These are phyloP conservation scores for Heteromurus nitidus DNA, from an alignment of 2,888 invertebrate species.

Conservation along the genomic window DNA sequence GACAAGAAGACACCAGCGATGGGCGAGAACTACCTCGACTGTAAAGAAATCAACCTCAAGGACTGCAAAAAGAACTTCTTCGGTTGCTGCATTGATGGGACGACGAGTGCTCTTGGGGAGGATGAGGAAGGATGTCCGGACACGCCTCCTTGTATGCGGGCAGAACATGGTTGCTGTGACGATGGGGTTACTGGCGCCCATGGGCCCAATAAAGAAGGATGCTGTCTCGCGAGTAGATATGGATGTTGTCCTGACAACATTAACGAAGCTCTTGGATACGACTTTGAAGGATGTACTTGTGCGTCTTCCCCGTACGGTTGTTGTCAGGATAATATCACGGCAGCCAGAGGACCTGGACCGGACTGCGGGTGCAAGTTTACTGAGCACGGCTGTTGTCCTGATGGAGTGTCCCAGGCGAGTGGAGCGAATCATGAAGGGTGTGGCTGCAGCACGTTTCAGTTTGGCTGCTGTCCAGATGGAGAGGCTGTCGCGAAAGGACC, in stretches of 20 bases:
- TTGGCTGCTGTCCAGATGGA: constrained; percentile 93
- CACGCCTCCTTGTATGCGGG: constrained; percentile 78
- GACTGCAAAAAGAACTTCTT: constrained; percentile 76
- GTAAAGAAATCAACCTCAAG: constrained; percentile 75
- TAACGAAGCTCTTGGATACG: constrained; percentile 86
- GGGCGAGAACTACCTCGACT: constrained; percentile 79
- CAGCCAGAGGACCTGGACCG: constrained; percentile 87
- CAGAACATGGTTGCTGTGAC: constrained; percentile 89
- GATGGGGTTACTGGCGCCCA: constrained; percentile 86
- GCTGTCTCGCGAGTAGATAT: constrained; percentile 80
- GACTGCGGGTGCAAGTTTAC: constrained; percentile 88
- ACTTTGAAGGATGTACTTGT: constrained; percentile 85
- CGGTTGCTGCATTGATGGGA: constrained; percentile 79
- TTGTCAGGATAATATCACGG: constrained; percentile 88
- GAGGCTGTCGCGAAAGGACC: constrained; percentile 85
- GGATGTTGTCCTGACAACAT: constrained; percentile 92
- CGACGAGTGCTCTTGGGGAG: constrained; percentile 82
- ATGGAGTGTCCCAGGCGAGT: constrained; percentile 83
- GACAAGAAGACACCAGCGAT: constrained; percentile 79
- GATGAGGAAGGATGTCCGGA: constrained; percentile 85
- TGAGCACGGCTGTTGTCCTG: constrained; percentile 89
- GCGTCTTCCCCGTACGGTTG: constrained; percentile 86
- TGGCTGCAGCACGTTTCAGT: constrained; percentile 88
- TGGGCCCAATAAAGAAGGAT: constrained; percentile 84
- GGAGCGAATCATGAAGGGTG: constrained; percentile 90